Percentiles rank a stretch among this genome's conserved stretches.
phyloP scores from a whole-genome alignment of 2,113 vertebrate genomes.

The Microcebus lehilahytsara region DNA sequence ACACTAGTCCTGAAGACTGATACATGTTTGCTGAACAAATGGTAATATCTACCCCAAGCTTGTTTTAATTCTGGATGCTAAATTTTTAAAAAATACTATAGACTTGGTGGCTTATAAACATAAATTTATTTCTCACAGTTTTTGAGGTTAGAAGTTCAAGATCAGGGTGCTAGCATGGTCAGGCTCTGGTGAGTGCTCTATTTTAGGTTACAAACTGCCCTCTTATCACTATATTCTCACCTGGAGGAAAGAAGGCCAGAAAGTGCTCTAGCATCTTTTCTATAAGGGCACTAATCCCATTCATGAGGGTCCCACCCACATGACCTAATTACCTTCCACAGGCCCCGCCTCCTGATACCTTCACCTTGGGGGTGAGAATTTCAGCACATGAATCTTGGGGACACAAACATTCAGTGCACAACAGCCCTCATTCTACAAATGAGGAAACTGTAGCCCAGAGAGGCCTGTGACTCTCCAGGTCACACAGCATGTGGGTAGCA shows the following conservation, averaged over 20 bases:
- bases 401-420: neutral
- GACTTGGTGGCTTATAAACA: neutral
- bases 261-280: neutral
- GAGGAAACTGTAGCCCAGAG: neutral
- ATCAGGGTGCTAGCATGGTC: neutral
- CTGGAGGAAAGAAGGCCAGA: neutral
- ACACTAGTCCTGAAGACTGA: neutral
- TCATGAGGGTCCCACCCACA: neutral
- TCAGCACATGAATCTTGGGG: neutral
- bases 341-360: neutral
- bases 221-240: neutral
- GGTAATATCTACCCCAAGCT: neutral
- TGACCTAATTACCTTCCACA: neutral
- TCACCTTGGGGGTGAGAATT: neutral
- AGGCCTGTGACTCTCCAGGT: neutral
- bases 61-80: neutral
- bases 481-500: neutral
- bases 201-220: neutral
- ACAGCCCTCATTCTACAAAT: neutral
- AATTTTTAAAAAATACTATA: neutral
- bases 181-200: neutral
- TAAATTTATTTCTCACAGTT: neutral
- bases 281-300: neutral
- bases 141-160: neutral
- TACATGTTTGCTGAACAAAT: neutral